Evolutionary conservation across 2,888 invertebrate species (phyloP).

Genomic region (Oithona nana): DNA sequence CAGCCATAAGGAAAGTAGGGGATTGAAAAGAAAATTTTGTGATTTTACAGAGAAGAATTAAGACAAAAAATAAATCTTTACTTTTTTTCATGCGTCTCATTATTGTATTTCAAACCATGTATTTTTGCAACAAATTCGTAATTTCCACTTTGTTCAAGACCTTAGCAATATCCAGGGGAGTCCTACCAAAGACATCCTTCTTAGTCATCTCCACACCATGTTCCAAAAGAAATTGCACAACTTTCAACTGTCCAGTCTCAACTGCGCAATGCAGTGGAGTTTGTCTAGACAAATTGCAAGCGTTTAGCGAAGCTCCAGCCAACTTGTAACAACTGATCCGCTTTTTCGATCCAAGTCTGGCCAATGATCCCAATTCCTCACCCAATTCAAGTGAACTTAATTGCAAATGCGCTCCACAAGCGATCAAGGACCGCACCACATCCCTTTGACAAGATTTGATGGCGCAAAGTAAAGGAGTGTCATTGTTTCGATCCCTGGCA

Average conservation of each 20-base stretch:
- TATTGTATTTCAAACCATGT: too few relatives aligned
- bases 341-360: slow-evolving; percentile 35
- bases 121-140: neutral
- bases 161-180: neutral
- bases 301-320: slow-evolving; percentile 47
- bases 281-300: slow-evolving; percentile 41
- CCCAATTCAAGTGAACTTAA: slow-evolving; percentile 39
- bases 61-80: too few relatives aligned
- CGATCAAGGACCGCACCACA: slow-evolving; percentile 41
- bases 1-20: too few relatives aligned
- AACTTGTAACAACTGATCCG: slow-evolving; percentile 40
- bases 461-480: slow-evolving; percentile 50
- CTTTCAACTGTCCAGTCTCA: slow-evolving; percentile 3
- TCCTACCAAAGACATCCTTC: slow-evolving; percentile 2
- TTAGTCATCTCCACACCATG: slow-evolving; percentile 4
- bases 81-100: too few relatives aligned
- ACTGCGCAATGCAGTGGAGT: slow-evolving; percentile 40
- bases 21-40: too few relatives aligned
- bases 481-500: slow-evolving; percentile 37
- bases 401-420: slow-evolving; percentile 55
- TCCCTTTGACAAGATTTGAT: slow-evolving; percentile 31
- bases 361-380: slow-evolving; percentile 41
- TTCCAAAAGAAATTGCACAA: neutral
- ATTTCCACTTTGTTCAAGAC: slow-evolving; percentile 1
- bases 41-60: too few relatives aligned